Evolutionary conservation across 2,888 invertebrate species (phyloP), one percentile per base, ranked within the genome.

Genomic region (Bembecia ichneumoniformis): DNA sequence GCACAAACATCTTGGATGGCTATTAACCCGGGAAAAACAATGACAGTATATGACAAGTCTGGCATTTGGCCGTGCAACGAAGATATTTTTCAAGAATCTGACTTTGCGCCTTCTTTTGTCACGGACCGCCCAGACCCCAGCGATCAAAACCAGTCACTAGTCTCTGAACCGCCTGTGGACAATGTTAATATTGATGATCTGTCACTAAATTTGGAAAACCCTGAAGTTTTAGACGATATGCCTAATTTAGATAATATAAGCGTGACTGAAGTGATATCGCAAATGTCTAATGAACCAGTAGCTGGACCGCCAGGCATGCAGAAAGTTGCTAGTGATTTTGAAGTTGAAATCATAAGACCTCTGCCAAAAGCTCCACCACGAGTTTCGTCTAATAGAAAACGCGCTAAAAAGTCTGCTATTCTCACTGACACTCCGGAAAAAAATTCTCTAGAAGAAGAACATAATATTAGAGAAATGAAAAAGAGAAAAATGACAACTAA

Each of bases 351-450:
- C n/a, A n/a, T n/a, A n/a, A n/a, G n/a, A n/a, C n/a, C n/a, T n/a
- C 34, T 9, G n/a, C 46, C 20, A 46, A 46, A 46, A 34, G 28
- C 34, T 14, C 16, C 13, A 20, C 46, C n/a, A 47, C 47, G 47
- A 10, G 47, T 15, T 36, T 17, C 13, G 28, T 47, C 35, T 4
- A 47, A 47, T 47, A 13, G 35, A 16, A 47, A 47, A 15, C 36
- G 47, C 47, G n/a, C 35, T 16, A 47, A 35, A 47, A 43, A 48
- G 10, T 48, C 43, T 48, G 48, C 48, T 34, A 48, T 48, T 40
- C 48, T 48, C 43, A 48, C 43, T 34, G 48, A 48, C 28, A 48
- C 48, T 40, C 48, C 43, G 40, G 47, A 47, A 40, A 47, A 47
- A 20, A 36, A 47, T 40, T n/a, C 47, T 40, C 40, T 47, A 48